These are phyloP conservation scores for Epirrhoe alternata DNA, from an alignment of 2,888 invertebrate species.

Conservation along the genomic window DNA sequence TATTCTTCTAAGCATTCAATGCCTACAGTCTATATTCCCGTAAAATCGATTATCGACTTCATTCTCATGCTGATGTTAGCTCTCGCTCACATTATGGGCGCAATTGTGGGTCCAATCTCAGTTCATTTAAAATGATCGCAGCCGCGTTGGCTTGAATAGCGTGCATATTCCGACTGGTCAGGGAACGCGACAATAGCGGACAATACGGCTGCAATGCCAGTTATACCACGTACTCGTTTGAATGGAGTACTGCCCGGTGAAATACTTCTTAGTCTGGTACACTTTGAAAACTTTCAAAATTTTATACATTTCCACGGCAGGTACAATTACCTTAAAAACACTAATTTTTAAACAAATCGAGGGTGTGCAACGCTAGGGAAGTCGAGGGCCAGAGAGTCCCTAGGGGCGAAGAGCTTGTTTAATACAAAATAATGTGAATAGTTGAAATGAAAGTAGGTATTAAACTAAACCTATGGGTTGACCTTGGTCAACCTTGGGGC, in stretches of 20 bases:
- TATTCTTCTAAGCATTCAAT: background rate
- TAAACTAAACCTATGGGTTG: too few relatives aligned
- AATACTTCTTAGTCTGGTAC: background rate
- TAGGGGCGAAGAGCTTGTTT: too few relatives aligned
- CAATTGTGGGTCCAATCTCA: constrained; percentile 39
- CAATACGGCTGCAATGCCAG: constrained; percentile 66
- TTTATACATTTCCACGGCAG: too few relatives aligned
- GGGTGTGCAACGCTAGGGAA: too few relatives aligned
- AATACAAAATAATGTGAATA: too few relatives aligned
- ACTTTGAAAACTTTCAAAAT: background rate
- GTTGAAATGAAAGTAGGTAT: too few relatives aligned
- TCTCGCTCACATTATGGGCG: constrained; percentile 17
- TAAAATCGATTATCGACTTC: constrained; percentile 11
- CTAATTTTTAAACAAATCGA: too few relatives aligned
- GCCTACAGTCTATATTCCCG: background rate
- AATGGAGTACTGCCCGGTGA: constrained; percentile 18
- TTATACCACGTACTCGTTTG: constrained; percentile 57
- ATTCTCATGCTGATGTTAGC: constrained; percentile 28
- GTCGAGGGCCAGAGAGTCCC: too few relatives aligned
- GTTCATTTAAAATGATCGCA: constrained; percentile 54
- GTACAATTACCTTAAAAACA: too few relatives aligned
- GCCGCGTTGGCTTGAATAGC: constrained; percentile 52
- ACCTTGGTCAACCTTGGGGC: too few relatives aligned
- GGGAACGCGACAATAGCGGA: constrained; percentile 60
- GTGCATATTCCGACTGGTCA: constrained; percentile 61